These are phyloP conservation scores for Drosophila kepulauana DNA, from an alignment of 1,140 invertebrate species.

Conservation along the genomic window DNA sequence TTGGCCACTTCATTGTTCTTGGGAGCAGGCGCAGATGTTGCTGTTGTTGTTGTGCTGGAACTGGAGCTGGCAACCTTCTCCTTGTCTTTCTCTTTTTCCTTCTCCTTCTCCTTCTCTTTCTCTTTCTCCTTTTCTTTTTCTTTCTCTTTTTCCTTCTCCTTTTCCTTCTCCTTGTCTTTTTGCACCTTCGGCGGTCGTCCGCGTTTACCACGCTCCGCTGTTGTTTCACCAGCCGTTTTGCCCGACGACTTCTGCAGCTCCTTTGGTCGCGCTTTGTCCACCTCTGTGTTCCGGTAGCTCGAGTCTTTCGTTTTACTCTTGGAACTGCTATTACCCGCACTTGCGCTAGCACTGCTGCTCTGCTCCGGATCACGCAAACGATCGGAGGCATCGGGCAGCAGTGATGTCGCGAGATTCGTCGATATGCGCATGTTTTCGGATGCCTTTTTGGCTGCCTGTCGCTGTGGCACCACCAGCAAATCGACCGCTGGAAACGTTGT, in stretches of 20 bases:
- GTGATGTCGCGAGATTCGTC: slow-evolving; percentile 84
- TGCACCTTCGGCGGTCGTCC: slow-evolving; percentile 56
- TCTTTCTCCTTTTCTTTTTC: slow-evolving; percentile 6
- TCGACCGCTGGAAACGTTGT: slow-evolving; percentile 87
- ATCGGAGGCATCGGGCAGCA: slow-evolving; percentile 55
- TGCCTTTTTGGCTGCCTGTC: slow-evolving; percentile 95
- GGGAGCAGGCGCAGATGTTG: neutral
- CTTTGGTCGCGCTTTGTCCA: slow-evolving; percentile 55
- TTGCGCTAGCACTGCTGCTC: slow-evolving; percentile 11
- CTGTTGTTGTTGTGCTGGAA: slow-evolving; percentile 1
- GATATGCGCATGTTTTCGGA: slow-evolving; percentile 92
- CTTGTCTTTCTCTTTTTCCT: slow-evolving; percentile 11
- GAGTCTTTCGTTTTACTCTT: slow-evolving; percentile 54
- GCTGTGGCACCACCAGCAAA: slow-evolving; percentile 94
- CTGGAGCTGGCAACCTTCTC: neutral
- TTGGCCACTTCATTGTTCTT: slow-evolving; percentile 86
- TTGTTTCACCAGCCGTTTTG: slow-evolving; percentile 52
- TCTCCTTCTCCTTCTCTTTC: neutral
- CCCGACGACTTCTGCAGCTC: slow-evolving; percentile 61
- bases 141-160: slow-evolving; percentile 30
- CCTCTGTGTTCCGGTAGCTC: slow-evolving; percentile 4
- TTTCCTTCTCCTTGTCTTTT: slow-evolving; percentile 48
- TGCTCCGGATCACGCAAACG: slow-evolving; percentile 56
- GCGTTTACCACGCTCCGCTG: slow-evolving; percentile 69
- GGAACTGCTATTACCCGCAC: slow-evolving; percentile 6